Base-by-base conservation (phyloP, 2,888 invertebrate genomes). In the Synergus umbraculus region DNA sequence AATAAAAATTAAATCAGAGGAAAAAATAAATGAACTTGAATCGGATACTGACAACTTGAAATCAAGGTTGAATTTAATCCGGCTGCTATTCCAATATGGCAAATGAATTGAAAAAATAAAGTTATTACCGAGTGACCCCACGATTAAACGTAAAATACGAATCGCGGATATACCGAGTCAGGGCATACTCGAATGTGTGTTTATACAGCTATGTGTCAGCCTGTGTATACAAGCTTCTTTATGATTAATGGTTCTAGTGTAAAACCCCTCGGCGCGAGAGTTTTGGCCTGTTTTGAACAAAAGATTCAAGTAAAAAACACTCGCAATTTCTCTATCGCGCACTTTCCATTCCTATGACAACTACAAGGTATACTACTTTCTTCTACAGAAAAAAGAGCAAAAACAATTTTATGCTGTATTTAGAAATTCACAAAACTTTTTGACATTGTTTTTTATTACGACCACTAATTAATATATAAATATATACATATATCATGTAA, bases 181-280 rank as follows among this genome's bases (percentile, higher is more conserved):
- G 46, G 67, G 44, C 44, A 29, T 15, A 54, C 37, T 49, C 37
- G 69, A 46, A 41, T 54, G n/a, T 54, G 73, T 54, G n/a, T 58
- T 73, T 58, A 58, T 73, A 5, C 73, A 73, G 54, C 54, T 73
- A 73, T 73, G 54, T 54, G 54, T 41, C 73, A 73, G n/a, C 37
- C 41, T 29, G 5, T 54, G 54, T 58, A 58, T 54, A 54, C 54
- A 73, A 67, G 73, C 41, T 41, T 29, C 73, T 73, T 73, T 73
- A 73, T 73, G 73, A 73, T 73, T 73, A 73, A 73, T 73, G 54
- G 54, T 37, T 54, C 29, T 49, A 37, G 37, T 73, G 54, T 54
- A 54, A 73, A 73, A 58, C n/a, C 18, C 54, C 73, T 8, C 54
- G 54, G 54, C 2, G 18, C 43, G 41, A 73, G 54, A 73, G 54